Base-by-base conservation (phyloP, 2,888 invertebrate species). In the Pheosia gnoma region DNA sequence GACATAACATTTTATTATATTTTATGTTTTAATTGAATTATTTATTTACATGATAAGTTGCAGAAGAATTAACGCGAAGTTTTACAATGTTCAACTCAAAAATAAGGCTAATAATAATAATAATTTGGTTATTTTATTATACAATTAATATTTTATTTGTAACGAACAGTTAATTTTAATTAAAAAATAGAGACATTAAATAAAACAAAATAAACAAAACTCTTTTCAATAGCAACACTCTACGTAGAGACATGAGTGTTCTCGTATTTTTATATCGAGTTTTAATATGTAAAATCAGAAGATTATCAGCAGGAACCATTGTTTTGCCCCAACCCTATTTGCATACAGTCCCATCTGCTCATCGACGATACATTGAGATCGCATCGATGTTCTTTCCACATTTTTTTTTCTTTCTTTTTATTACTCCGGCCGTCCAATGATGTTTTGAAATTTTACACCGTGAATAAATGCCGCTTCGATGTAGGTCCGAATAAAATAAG, bases 301-400 rank as follows among this genome's bases (percentile, higher is more conserved):
- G 88, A 90, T 91, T 86, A 91, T 90, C 91, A 85, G 75, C 85
- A 84, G 88, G 88, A 89, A 88, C 87, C 72, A 71, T 90, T 91
- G 91, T 92, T 88, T 89, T 84, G 85, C 59, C 43, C 57, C 47
- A 52, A 56, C 37, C 85, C 80, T 83, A 91, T 91, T 91, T 90
- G 89, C 90, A 91, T 91, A 91, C 81, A 84, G 76, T 70, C 79
- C 84, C 87, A 85, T 86, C 86, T 86, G 87, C 85, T 78, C 79
- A 83, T 84, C 80, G 81, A 79, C 80, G 80, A 73, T 64, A 75
- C 68, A 78, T 79, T 72, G 79, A 82, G 86, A 87, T 86, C 74
- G 81, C 76, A 82, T 84, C 84, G 70, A 68, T 68, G 70, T 75
- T 68, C 53, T 56, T 62, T 63, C 65, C 61, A 62, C 45, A n/a